Base-by-base conservation (phyloP, 2,888 invertebrate species). In the Ophion ellenae region DNA sequence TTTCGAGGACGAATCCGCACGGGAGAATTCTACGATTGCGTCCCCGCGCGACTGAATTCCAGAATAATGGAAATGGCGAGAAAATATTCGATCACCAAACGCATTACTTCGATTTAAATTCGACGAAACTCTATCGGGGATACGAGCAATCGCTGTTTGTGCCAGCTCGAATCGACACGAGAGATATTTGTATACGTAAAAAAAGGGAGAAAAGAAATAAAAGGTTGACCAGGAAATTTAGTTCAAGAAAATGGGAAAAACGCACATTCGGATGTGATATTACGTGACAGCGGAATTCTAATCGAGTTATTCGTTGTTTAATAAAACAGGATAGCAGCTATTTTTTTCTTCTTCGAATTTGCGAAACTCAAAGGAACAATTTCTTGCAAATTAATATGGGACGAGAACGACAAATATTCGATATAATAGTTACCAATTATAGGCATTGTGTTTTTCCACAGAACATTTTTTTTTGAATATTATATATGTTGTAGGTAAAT, bases 31-130 rank as follows among this genome's bases (percentile, higher is more conserved):
- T 47, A 11, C 28, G 59, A 45, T 24, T 47, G 73, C 36, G 28
- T 47, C 17, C 24, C 17, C 40, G 17, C 20, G 17, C 20, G 17
- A 14, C 14, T 81, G 24, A n/a, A 64, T 67, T 74, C 28, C 45
- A 45, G 28, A 45, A 67, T 45, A 81, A 74, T 66, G 67, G 59
- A 47, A 73, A 74, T 53, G 9, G 11, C 59, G 47, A 59, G 64
- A 64, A 70, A 70, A 71, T 80, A 45, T 76, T 84, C 75, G 59
- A 75, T 84, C 63, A 67, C 59, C 59, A 20, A 17, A 75, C 28
- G 75, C 75, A 66, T 84, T 75, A 80, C 77, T 47, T 78, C 78
- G 73, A 78, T 78, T 74, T 67, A 67, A 73, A 81, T 76, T 84
- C 81, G 36, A 69, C 20, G 77, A 17, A 53, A 78, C 81, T 78